phyloP scores from a whole-genome alignment of 2,888 invertebrate genomes.

The Hypomecis punctinalis region DNA sequence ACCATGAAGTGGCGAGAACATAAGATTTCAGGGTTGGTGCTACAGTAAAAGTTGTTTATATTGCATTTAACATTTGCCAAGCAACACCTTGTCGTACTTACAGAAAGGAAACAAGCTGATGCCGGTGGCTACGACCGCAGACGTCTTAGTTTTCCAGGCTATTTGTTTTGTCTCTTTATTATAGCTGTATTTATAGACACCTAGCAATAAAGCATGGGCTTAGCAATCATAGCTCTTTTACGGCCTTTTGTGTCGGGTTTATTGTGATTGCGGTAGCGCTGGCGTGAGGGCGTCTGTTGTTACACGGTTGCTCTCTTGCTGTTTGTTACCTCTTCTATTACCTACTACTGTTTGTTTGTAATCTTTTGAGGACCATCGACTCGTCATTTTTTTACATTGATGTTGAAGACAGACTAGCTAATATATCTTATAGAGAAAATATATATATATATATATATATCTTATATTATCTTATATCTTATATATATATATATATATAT shows the following conservation, averaged over 20 bases:
- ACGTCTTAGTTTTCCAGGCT: conserved; percentile 1
- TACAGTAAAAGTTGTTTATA: too few species aligned
- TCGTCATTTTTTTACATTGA: too few species aligned
- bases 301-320: background rate
- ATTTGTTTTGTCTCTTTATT: conserved; percentile 5
- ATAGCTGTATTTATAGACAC: background rate
- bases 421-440: too few species aligned
- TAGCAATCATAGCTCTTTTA: conserved; percentile 24
- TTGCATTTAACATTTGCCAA: too few species aligned
- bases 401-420: too few species aligned
- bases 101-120: conserved; percentile 9
- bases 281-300: background rate
- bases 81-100: too few species aligned
- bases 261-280: conserved; percentile 19
- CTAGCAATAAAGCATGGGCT: conserved; percentile 12
- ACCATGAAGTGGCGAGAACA: too few species aligned
- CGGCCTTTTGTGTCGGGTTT: conserved; percentile 37
- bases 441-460: too few species aligned
- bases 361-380: too few species aligned
- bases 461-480: too few species aligned
- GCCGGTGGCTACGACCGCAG: conserved; percentile 17
- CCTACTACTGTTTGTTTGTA: background rate
- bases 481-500: too few species aligned
- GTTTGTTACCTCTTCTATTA: background rate
- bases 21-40: too few species aligned